Conservation (phyloP, 2,888 invertebrate species). For the Sarcophaga rosellei region DNA sequence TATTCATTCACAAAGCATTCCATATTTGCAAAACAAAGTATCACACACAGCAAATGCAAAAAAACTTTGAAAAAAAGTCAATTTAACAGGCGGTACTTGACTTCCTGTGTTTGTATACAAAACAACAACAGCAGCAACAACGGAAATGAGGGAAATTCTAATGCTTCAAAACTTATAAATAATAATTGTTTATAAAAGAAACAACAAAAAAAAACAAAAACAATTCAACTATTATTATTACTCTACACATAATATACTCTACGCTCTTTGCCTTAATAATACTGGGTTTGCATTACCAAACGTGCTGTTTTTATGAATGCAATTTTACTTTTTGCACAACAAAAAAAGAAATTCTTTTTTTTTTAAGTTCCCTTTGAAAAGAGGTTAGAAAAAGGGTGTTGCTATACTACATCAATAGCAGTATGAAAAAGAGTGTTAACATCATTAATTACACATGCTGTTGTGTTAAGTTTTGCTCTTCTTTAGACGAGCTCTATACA, state of each 20-base stretch:
- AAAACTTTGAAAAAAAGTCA: constrained; percentile 49
- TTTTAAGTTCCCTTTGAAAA: background rate
- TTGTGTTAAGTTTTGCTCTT: constrained; percentile 3
- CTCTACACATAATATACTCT: constrained; percentile 55
- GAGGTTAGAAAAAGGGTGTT: constrained; percentile 54
- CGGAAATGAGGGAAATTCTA: constrained; percentile 68
- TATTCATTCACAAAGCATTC: constrained; percentile 29
- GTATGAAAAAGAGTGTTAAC: constrained; percentile 48
- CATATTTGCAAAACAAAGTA: constrained; percentile 60
- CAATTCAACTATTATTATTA: constrained; percentile 40
- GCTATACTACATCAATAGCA: constrained; percentile 21
- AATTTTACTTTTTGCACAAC: constrained; percentile 53
- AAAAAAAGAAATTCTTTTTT: background rate
- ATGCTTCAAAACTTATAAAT: constrained; percentile 64
- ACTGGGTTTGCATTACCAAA: constrained; percentile 65
- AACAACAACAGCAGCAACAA: constrained; percentile 13
- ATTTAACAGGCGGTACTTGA: constrained; percentile 66
- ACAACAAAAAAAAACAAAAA: constrained; percentile 34
- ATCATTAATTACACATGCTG: constrained; percentile 56
- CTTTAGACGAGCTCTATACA: background rate
- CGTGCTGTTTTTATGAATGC: constrained; percentile 57
- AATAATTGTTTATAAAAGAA: constrained; percentile 15
- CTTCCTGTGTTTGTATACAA: constrained; percentile 63
- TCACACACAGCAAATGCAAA: constrained; percentile 4
- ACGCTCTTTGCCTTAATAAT: constrained; percentile 31